phyloP scores from a whole-genome alignment of 2,113 vertebrate species.

The Zosterops borbonicus region DNA sequence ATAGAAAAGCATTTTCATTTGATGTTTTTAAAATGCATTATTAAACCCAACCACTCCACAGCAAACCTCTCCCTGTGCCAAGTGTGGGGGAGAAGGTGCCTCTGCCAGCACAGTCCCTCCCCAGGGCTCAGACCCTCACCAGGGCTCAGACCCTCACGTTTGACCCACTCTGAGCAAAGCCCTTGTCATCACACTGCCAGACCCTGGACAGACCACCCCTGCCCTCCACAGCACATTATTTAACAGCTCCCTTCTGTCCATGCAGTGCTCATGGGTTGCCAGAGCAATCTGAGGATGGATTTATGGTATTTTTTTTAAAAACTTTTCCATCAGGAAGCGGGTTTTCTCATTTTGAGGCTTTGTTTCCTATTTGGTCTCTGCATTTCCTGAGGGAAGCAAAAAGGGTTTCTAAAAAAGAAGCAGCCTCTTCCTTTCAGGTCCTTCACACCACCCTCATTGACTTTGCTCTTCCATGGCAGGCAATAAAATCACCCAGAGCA shows the following conservation, averaged over 20 bases:
- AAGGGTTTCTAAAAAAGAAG: neutral
- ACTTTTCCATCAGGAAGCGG: neutral
- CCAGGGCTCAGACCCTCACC: neutral
- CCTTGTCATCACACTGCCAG: neutral
- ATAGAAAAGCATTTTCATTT: neutral
- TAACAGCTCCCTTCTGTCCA: neutral
- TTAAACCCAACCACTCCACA: neutral
- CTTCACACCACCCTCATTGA: neutral
- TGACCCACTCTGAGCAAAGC: neutral
- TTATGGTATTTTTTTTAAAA: neutral
- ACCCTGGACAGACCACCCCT: rapidly evolving
- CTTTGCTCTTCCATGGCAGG: neutral
- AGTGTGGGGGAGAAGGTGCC: rapidly evolving
- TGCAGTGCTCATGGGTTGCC: neutral
- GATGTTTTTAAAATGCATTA: neutral
- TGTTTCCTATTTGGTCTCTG: neutral
- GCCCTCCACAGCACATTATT: rapidly evolving
- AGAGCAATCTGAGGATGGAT: neutral
- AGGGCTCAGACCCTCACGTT: rapidly evolving
- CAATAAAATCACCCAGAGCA: neutral
- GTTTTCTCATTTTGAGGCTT: neutral
- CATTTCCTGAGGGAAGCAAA: neutral
- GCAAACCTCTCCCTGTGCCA: neutral
- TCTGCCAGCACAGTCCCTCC: neutral
- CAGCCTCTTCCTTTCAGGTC: neutral